Conservation (phyloP, 2,113 vertebrate species). For the Limanda limanda region DNA sequence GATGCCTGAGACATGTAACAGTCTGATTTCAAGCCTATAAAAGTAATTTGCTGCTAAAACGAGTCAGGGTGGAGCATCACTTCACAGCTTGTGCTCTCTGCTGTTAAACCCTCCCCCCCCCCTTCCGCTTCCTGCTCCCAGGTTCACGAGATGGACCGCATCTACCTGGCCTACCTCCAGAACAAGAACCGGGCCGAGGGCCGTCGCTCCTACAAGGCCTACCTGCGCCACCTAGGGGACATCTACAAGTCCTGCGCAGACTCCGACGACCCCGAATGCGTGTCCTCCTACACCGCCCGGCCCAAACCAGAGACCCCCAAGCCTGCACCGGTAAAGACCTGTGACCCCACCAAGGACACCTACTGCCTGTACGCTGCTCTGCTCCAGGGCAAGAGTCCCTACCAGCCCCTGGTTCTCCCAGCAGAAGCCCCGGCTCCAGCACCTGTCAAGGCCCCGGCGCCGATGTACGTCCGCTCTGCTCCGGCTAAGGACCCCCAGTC, state of each 20-base stretch:
- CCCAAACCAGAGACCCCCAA: slow-evolving; percentile 73
- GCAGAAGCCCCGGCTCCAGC: slow-evolving; percentile 58
- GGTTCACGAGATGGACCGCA: slow-evolving; percentile 83
- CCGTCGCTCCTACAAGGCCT: slow-evolving; percentile 80
- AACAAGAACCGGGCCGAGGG: slow-evolving; percentile 85
- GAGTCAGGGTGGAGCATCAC: too few species aligned
- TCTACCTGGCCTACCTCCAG: slow-evolving; percentile 84
- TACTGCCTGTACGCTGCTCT: slow-evolving; percentile 77
- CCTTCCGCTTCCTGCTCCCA: slow-evolving; percentile 23
- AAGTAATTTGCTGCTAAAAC: too few species aligned
- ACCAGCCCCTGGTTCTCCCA: slow-evolving; percentile 69
- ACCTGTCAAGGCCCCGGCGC: slow-evolving; percentile 72
- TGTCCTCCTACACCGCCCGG: slow-evolving; percentile 73
- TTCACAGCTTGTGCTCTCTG: too few species aligned
- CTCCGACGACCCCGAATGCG: slow-evolving; percentile 79
- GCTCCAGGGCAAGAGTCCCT: slow-evolving; percentile 75
- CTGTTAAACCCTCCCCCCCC: background rate
- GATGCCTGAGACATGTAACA: background rate
- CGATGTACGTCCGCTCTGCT: slow-evolving; percentile 65
- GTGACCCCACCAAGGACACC: slow-evolving; percentile 82
- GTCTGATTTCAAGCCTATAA: background rate
- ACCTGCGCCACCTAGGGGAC: slow-evolving; percentile 81
- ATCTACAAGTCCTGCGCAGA: slow-evolving; percentile 84
- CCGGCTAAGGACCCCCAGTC: slow-evolving; percentile 65
- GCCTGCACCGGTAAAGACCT: slow-evolving; percentile 78